Evolutionary conservation across 2,888 invertebrate genomes (phyloP), one percentile per base, ranked within the genome.

Genomic region (Melipona bicolor): DNA sequence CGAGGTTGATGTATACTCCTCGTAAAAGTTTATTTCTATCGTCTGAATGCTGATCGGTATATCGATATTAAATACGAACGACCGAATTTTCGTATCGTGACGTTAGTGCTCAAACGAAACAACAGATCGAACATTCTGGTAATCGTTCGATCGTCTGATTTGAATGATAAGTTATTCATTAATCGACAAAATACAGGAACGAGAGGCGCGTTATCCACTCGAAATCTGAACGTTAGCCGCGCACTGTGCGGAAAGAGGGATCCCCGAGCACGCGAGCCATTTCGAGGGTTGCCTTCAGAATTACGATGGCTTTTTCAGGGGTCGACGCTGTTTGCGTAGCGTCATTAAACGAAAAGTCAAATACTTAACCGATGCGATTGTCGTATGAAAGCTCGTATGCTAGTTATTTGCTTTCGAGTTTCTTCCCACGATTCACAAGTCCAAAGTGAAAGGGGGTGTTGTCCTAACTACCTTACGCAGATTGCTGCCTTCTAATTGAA

Each of bases 141-240:
- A 77, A 71, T 68, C 67, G 74, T 24, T 9, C 21, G 82, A 87
- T 81, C 80, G 85, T 84, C 86, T 83, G 80, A 82, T 86, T 86
- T 68, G 67, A 65, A 81, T 79, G 91, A 84, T 91, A 90, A 91
- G 93, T 94, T 91, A 93, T 92, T 93, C 91, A 91, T 92, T 92
- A 91, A 91, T 91, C 85, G 90, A 82, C 83, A 73, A 85, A 83
- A 90, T 90, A 86, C 86, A 80, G 85, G 65, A 84, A 68, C 74
- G 73, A 77, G 81, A 59, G 54, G 67, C 79, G 77, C 88, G 87
- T 90, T 91, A 93, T 92, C 92, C 84, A 85, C 87, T 90, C 85
- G 72, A 89, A 88, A 93, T 92, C 91, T 80, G 84, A 86, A 77
- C 87, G 86, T 85, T 85, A 59, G 75, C 67, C 62, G 85, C 72